Percentiles rank a stretch among this genome's conserved stretches.
phyloP scores from a whole-genome alignment of 2,888 invertebrate species.

The Yponomeuta plumbellus region DNA sequence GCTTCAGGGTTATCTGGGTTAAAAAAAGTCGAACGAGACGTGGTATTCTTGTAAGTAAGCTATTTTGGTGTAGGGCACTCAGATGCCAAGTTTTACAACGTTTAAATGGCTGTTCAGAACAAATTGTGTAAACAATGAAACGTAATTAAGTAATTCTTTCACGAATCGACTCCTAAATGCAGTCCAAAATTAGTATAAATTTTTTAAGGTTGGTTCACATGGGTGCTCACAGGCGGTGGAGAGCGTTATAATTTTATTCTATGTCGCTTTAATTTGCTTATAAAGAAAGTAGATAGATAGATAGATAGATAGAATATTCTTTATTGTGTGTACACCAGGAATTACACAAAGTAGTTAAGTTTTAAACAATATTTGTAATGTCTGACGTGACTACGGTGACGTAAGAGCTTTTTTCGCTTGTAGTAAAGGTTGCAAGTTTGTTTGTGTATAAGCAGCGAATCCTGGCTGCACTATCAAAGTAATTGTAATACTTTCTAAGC shows the following conservation, averaged over 20 bases:
- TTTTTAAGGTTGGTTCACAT: conserved; percentile 40
- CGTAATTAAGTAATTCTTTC: conserved; percentile 55
- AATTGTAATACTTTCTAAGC: neutral
- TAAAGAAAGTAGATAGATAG: too few species aligned
- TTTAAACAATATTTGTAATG: too few species aligned
- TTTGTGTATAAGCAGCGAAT: neutral
- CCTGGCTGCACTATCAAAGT: neutral
- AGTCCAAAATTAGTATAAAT: conserved; percentile 56
- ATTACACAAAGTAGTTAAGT: too few species aligned
- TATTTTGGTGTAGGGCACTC: conserved; percentile 36
- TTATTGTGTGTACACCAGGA: too few species aligned
- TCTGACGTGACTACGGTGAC: too few species aligned
- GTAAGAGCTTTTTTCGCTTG: too few species aligned
- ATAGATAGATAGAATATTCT: too few species aligned
- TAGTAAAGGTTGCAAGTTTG: too few species aligned
- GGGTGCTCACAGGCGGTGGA: conserved; percentile 30
- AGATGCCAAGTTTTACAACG: conserved; percentile 36
- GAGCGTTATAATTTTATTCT: too few species aligned
- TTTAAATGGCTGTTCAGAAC: conserved; percentile 44
- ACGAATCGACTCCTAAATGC: conserved; percentile 47
- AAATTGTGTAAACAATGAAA: conserved; percentile 51
- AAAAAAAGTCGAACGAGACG: too few species aligned
- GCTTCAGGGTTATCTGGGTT: too few species aligned
- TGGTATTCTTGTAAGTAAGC: conserved; percentile 13
- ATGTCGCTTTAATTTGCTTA: too few species aligned